These are phyloP conservation scores for Engystomops pustulosus DNA, from an alignment of 2,113 vertebrate species.

Conservation along the genomic window DNA sequence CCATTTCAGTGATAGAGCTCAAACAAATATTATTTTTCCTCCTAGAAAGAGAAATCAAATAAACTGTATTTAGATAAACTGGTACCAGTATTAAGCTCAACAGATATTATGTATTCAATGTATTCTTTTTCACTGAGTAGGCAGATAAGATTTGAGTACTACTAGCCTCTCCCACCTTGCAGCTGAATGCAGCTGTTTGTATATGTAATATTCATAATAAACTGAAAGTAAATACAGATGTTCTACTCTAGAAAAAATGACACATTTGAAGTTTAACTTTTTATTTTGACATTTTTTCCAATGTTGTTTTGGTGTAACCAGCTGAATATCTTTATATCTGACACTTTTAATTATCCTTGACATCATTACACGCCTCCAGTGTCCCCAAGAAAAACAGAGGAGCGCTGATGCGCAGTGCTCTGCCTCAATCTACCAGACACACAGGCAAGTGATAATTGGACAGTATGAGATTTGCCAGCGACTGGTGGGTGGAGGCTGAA, in stretches of 20 bases:
- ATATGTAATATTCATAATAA: not conserved
- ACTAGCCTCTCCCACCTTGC: not conserved
- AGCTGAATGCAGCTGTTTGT: not conserved
- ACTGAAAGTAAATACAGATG: conserved; percentile 43
- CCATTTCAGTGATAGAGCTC: not conserved
- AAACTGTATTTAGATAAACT: not conserved
- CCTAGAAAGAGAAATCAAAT: not conserved
- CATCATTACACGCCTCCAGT: too few relatives aligned
- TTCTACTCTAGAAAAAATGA: conserved; percentile 6
- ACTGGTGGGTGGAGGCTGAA: too few relatives aligned
- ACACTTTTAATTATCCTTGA: not conserved
- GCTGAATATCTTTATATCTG: not conserved
- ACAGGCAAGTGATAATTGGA: too few relatives aligned
- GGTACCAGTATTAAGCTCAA: not conserved
- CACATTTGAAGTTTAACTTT: conserved; percentile 17
- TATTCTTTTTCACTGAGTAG: not conserved
- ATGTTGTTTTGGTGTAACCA: not conserved
- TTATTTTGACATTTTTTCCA: conserved; percentile 26
- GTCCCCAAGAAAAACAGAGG: too few relatives aligned
- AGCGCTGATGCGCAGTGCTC: too few relatives aligned
- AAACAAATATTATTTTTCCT: not conserved
- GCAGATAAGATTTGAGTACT: conserved; percentile 18
- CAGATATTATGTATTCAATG: not conserved
- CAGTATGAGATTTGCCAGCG: too few relatives aligned
- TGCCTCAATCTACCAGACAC: too few relatives aligned